Conservation (phyloP, 2,888 invertebrate species). For the Spialia ferax region DNA sequence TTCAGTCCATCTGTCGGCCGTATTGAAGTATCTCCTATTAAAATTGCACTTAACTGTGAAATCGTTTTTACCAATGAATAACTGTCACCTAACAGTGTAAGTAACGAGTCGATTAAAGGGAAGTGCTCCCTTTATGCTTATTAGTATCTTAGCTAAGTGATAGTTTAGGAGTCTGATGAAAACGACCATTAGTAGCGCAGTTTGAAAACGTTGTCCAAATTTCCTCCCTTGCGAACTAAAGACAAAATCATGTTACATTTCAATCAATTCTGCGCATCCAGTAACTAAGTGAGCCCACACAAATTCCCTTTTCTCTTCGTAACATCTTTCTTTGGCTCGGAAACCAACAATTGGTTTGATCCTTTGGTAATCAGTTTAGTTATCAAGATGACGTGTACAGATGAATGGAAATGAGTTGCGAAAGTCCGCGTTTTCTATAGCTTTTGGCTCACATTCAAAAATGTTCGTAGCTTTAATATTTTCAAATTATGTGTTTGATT, state of each 20-base stretch:
- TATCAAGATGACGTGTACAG: slow-evolving; percentile 12
- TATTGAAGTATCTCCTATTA: too few species aligned
- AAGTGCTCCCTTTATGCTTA: too few species aligned
- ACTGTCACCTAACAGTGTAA: too few species aligned
- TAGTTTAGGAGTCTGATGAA: not conserved
- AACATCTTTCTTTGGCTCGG: slow-evolving; percentile 12
- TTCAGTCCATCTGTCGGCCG: too few species aligned
- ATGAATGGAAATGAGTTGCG: slow-evolving; percentile 6
- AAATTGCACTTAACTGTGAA: too few species aligned
- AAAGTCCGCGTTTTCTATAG: slow-evolving; percentile 3
- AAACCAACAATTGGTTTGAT: slow-evolving; percentile 17
- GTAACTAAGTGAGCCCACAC: not conserved
- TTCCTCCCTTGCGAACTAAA: not conserved
- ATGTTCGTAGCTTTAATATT: slow-evolving; percentile 2
- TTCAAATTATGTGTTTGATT: not conserved
- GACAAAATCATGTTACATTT: slow-evolving; percentile 11
- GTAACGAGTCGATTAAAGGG: too few species aligned
- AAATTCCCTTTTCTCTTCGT: slow-evolving; percentile 8
- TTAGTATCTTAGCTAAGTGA: too few species aligned
- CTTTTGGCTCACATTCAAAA: slow-evolving; percentile 12
- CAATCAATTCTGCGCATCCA: slow-evolving; percentile 12
- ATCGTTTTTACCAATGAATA: too few species aligned
- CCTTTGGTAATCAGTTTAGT: slow-evolving; percentile 20
- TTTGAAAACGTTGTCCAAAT: not conserved
- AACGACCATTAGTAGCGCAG: not conserved